Percentiles rank a stretch among this genome's conserved stretches.
Evolutionary conservation across 2,113 vertebrate genomes (phyloP).

Genomic region (Glaucidium brasilianum): DNA sequence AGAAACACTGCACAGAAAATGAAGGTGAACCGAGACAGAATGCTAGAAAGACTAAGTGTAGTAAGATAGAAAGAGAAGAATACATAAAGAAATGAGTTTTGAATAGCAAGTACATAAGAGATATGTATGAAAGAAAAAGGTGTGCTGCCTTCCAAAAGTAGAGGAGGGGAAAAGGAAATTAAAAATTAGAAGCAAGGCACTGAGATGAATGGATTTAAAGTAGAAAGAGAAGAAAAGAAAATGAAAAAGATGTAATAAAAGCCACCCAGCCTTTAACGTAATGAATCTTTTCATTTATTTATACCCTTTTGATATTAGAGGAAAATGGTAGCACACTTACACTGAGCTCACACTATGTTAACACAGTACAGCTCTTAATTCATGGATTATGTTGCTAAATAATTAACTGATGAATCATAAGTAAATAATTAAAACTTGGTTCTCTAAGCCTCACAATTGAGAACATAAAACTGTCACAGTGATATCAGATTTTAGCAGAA

Average conservation of each 20-base stretch:
- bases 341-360: neutral
- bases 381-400: neutral
- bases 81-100: neutral
- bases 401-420: constrained; percentile 7
- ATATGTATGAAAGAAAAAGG: neutral
- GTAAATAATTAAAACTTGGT: constrained; percentile 19
- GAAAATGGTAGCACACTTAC: neutral
- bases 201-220: neutral
- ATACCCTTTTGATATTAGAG: neutral
- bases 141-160: neutral
- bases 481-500: neutral
- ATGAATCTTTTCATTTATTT: constrained; percentile 9
- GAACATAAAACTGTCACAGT: neutral
- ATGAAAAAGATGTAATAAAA: constrained; percentile 5
- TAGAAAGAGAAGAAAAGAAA: neutral
- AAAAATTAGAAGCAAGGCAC: constrained; percentile 20
- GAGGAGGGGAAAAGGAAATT: constrained; percentile 5
- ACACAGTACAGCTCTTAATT: neutral
- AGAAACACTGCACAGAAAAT: neutral
- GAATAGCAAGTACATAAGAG: neutral
- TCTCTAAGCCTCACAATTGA: neutral
- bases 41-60: neutral
- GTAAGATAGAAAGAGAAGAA: neutral
- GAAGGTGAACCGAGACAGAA: neutral
- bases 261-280: neutral